Evolutionary conservation across 2,113 vertebrate genomes (phyloP), one percentile per base, ranked within the genome.

Genomic region (Sinocyclocheilus rhinocerous): DNA sequence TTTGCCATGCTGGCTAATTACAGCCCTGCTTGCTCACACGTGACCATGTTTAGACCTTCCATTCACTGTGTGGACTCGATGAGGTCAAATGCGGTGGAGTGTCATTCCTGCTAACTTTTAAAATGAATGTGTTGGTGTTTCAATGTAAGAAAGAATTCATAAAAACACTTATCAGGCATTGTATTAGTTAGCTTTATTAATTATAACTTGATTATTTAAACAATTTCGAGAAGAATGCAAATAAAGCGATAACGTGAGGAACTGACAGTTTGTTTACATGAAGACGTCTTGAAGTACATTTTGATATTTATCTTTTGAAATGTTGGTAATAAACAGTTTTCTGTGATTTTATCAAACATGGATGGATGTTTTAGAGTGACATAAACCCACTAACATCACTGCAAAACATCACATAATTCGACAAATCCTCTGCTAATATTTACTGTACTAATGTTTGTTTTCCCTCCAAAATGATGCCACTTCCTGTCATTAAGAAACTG

Each of bases 1-100:
- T 87, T 39, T 84, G 63, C 55, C 33, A 15, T 55, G 48, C 33
- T 65, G 45, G 52, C 12, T 76, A 72, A 86, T 83, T 42, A 59
- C 70, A 73, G 57, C 36, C n/a, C 4, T 18, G 50, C 13, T 20
- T 48, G 18, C 24, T 67, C 18, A 63, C 29, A 55, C 18, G 12
- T 73, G 9, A 73, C 36, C 15, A 12, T 73, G 48, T 50, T 50
- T 1, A 18, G 75, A 76, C 42, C n/a, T 50, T 18, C 6, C 11
- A 12, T 52, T 33, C 75, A 18, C 4, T 3, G 16, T 52, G 11
- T 15, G 70, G 13, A 33, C 70, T 22, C 48, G 61, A 65, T 24
- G 22, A 15, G 73, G 20, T 24, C 73, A 75, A 11, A 48, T 12
- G 13, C 4, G 2, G 0, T n/a, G 11, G 4, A 18, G 42, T 2